A percentile compares a stretch with the other conserved stretches of the same genome.
Conservation (phyloP, 2,113 vertebrate genomes). For the Mormyrus iriodes region DNA sequence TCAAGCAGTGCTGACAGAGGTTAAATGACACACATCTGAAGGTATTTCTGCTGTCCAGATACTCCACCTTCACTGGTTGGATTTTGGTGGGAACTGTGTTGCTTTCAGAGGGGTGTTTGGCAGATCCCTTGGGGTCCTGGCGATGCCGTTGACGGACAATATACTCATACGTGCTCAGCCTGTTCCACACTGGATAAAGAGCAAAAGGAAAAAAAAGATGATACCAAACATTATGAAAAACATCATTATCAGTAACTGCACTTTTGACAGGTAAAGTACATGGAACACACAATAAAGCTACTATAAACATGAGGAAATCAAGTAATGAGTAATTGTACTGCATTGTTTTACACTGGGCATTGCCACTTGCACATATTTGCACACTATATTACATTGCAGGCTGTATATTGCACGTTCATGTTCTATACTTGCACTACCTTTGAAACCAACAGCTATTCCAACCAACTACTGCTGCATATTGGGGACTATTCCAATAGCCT, state of each 20-base stretch:
- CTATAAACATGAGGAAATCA: neutral
- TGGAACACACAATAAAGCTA: neutral
- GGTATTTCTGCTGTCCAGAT: neutral
- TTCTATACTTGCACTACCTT: neutral
- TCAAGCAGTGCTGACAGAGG: neutral
- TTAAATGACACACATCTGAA: neutral
- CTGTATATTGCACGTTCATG: neutral
- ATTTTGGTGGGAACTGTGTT: conserved; percentile 50
- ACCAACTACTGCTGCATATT: neutral
- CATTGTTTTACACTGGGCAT: neutral
- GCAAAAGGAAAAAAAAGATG: neutral
- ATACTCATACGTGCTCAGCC: conserved; percentile 89
- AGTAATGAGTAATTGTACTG: neutral
- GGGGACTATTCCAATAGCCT: neutral
- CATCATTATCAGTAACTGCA: neutral
- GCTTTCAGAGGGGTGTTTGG: conserved; percentile 44
- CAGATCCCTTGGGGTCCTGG: conserved; percentile 60
- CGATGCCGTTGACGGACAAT: conserved; percentile 83
- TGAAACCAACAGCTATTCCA: neutral
- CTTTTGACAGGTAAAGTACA: neutral
- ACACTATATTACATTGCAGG: neutral
- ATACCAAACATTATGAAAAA: neutral
- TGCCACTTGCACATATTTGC: neutral
- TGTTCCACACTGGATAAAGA: conserved; percentile 78
- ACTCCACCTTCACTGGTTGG: conserved; percentile 62